Base-by-base conservation (phyloP, 2,888 invertebrate species). In the Meteorus cinctellus region DNA sequence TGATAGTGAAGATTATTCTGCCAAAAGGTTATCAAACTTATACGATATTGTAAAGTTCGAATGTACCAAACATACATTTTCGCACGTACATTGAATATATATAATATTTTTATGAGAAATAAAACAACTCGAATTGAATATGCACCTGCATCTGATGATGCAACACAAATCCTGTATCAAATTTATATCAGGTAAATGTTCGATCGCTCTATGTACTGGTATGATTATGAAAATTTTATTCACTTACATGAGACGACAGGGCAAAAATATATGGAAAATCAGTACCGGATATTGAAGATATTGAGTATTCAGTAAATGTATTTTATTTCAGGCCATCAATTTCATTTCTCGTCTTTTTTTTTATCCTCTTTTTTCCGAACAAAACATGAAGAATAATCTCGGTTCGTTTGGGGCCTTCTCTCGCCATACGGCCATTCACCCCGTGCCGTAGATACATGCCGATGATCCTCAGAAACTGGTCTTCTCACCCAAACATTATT, bases 211-310 rank as follows among this genome's bases (percentile, higher is more conserved):
- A 16, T 31, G 55, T 69, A 55, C 29, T 55, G 69, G 29, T 31
- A 69, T 55, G 69, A 69, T 69, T 55, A 69, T 69, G 55, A 51
- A 51, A 55, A 19, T 69, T 34, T 36, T 55, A n/a, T 31, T 69
- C 69, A 14, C 8, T 55, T 19, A 14, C 4, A 48, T n/a, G 16
- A 16, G 16, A n/a, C n/a, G n/a, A 48, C 4, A 5, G 16, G 48
- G 48, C 1, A 1, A 19, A 55, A 55, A n/a, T n/a, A 55, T 8
- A 19, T 19, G n/a, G 19, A 55, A 19, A 55, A 55, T 55, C 8
- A 55, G n/a, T 55, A 55, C 19, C 19, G 55, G 19, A 55, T 55
- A 55, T 1, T n/a, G 19, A 55, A 19, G n/a, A 19, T 55, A 55
- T 19, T 19, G 55, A n/a, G n/a, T 8, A 55, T 55, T 19, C 19